Conservation (phyloP, 2,888 invertebrate genomes). For the Chymomyza fuscimana region DNA sequence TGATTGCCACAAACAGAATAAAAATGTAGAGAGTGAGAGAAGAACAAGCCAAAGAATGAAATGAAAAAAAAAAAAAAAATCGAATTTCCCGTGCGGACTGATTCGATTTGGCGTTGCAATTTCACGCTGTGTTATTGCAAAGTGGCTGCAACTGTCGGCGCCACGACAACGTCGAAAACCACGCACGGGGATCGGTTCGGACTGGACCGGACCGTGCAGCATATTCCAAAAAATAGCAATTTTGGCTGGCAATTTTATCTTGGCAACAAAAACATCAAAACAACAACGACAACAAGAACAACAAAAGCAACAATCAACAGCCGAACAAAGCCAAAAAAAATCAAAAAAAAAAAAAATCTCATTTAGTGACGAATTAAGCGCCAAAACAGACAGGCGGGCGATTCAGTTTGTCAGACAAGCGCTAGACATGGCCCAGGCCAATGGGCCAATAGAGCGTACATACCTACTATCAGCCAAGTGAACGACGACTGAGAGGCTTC, state of each 20-base stretch:
- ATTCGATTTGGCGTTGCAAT: slow-evolving; percentile 79
- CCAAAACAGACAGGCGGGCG: slow-evolving; percentile 74
- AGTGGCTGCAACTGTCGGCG: slow-evolving; percentile 70
- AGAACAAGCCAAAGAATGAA: slow-evolving; percentile 18
- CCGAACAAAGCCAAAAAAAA: slow-evolving; percentile 10
- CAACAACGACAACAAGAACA: slow-evolving; percentile 12
- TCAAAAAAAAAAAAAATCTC: slow-evolving; percentile 61
- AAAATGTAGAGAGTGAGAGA: slow-evolving; percentile 7
- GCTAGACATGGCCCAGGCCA: slow-evolving; percentile 31
- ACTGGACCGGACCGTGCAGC: slow-evolving; percentile 17
- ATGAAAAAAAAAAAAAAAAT: slow-evolving; percentile 39
- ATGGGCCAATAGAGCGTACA: slow-evolving; percentile 21
- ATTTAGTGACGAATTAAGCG: slow-evolving; percentile 78
- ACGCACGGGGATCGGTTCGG: slow-evolving; percentile 10
- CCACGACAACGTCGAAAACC: slow-evolving; percentile 10
- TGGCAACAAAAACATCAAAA: not conserved
- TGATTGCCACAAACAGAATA: slow-evolving; percentile 67
- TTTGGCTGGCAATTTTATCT: slow-evolving; percentile 23
- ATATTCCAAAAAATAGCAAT: slow-evolving; percentile 47
- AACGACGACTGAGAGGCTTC: slow-evolving; percentile 21
- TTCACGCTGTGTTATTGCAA: slow-evolving; percentile 78
- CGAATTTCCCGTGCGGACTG: slow-evolving; percentile 78
- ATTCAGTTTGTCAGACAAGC: slow-evolving; percentile 66
- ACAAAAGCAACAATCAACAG: slow-evolving; percentile 17
- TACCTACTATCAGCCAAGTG: slow-evolving; percentile 3